Conservation (phyloP, 2,888 invertebrate species). For the Druceiella hillmani region DNA sequence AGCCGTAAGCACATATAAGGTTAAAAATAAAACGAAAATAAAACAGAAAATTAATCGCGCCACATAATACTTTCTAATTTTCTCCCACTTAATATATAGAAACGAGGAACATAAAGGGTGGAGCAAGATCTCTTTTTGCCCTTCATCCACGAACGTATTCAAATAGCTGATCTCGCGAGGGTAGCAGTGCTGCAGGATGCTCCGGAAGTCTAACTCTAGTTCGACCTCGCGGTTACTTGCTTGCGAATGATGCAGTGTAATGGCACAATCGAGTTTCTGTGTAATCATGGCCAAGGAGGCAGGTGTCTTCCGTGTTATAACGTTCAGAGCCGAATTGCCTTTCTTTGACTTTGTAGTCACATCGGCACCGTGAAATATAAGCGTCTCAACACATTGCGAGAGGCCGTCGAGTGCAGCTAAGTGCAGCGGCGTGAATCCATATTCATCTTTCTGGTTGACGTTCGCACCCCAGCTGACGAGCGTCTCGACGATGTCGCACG, state of each 20-base stretch:
- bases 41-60: slow-evolving; percentile 73
- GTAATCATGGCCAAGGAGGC: slow-evolving; percentile 79
- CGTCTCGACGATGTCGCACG: slow-evolving; percentile 75
- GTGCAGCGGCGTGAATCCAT: slow-evolving; percentile 81
- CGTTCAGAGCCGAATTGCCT: slow-evolving; percentile 79
- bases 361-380: slow-evolving; percentile 81
- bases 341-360: slow-evolving; percentile 85
- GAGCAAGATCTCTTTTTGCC: slow-evolving; percentile 79
- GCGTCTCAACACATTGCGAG: slow-evolving; percentile 77
- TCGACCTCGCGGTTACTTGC: slow-evolving; percentile 78
- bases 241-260: slow-evolving; percentile 71
- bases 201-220: slow-evolving; percentile 75
- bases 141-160: slow-evolving; percentile 83
- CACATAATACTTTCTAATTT: slow-evolving; percentile 82
- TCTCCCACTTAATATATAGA: slow-evolving; percentile 84
- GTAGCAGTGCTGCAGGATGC: slow-evolving; percentile 75
- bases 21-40: slow-evolving; percentile 74
- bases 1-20: slow-evolving; percentile 75
- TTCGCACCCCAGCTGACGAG: slow-evolving; percentile 76
- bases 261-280: slow-evolving; percentile 75
- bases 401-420: slow-evolving; percentile 81
- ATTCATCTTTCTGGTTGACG: slow-evolving; percentile 78
- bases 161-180: slow-evolving; percentile 81
- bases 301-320: slow-evolving; percentile 81
- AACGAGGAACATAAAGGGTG: slow-evolving; percentile 87